Evolutionary conservation across 2,113 vertebrate genomes (phyloP).

Genomic region (Larimichthys polyactis): DNA sequence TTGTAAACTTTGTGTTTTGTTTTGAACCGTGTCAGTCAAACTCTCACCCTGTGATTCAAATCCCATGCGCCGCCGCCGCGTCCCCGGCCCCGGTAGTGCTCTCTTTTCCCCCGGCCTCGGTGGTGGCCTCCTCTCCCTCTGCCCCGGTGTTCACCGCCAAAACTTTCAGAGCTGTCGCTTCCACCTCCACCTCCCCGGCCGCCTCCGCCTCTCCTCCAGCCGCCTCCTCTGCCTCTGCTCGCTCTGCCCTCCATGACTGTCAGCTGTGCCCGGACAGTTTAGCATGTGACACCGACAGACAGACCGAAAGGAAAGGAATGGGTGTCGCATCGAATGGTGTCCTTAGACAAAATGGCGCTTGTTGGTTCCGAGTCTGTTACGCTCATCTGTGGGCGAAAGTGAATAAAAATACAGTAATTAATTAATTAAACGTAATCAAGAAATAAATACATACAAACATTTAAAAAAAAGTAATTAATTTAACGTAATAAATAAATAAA

Average conservation of each 20-base stretch:
- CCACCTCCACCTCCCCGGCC: constrained; percentile 42
- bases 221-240: constrained; percentile 68
- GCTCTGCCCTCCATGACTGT: constrained; percentile 76
- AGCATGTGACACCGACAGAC: constrained; percentile 31
- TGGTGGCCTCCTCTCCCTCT: constrained; percentile 78
- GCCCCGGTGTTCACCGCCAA: constrained; percentile 71
- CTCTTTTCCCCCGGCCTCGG: constrained; percentile 76
- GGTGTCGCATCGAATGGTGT: constrained; percentile 66
- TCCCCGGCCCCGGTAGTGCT: constrained; percentile 80
- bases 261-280: constrained; percentile 25
- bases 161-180: constrained; percentile 7
- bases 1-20: neutral
- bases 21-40: neutral
- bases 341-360: constrained; percentile 2
- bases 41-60: constrained; percentile 60
- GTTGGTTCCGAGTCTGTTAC: constrained; percentile 45
- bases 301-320: neutral
- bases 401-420: neutral
- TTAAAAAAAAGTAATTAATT: too few relatives aligned
- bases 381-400: neutral
- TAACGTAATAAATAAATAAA: too few relatives aligned
- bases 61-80: constrained; percentile 56
- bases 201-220: constrained; percentile 77
- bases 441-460: too few relatives aligned
- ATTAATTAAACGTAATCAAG: too few relatives aligned